A percentile compares a stretch with the other conserved stretches of the same genome.
Conservation (phyloP, 2,888 invertebrate species). For the Heteromyza rotundicornis region DNA sequence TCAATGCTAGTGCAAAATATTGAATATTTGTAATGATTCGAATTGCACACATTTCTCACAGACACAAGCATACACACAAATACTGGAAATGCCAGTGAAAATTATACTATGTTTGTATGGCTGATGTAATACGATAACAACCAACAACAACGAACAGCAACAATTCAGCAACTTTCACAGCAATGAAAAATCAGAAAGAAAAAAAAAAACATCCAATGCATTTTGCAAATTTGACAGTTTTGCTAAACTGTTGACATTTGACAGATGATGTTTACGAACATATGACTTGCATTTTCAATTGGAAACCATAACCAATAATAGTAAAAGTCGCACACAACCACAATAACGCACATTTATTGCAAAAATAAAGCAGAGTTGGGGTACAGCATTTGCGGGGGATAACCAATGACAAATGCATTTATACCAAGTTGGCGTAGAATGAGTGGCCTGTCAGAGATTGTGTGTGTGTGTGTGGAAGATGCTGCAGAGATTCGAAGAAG, state of each 20-base stretch:
- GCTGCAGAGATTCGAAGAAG: too few relatives aligned
- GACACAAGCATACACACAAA: too few relatives aligned
- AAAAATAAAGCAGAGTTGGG: neutral
- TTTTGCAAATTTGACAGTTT: slow-evolving; percentile 14
- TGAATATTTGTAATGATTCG: too few relatives aligned
- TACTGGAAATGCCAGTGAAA: too few relatives aligned
- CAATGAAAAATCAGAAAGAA: neutral
- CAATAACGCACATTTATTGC: neutral
- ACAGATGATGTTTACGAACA: slow-evolving; percentile 31
- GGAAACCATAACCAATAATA: neutral
- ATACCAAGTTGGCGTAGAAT: neutral
- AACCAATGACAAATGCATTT: neutral
- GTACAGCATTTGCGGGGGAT: neutral
- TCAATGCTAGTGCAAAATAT: too few relatives aligned
- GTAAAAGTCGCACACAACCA: neutral
- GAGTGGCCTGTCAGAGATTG: neutral
- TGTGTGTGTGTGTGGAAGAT: too few relatives aligned
- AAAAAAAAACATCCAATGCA: neutral
- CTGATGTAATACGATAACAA: too few relatives aligned
- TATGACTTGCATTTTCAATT: slow-evolving; percentile 27
- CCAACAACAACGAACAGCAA: too few relatives aligned
- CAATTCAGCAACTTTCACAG: neutral
- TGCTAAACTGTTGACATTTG: slow-evolving; percentile 34
- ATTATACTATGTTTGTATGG: too few relatives aligned
- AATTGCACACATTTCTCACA: too few relatives aligned